These are phyloP conservation scores for Pelecanus crispus DNA, from an alignment of 2,113 vertebrate genomes.

Conservation along the genomic window DNA sequence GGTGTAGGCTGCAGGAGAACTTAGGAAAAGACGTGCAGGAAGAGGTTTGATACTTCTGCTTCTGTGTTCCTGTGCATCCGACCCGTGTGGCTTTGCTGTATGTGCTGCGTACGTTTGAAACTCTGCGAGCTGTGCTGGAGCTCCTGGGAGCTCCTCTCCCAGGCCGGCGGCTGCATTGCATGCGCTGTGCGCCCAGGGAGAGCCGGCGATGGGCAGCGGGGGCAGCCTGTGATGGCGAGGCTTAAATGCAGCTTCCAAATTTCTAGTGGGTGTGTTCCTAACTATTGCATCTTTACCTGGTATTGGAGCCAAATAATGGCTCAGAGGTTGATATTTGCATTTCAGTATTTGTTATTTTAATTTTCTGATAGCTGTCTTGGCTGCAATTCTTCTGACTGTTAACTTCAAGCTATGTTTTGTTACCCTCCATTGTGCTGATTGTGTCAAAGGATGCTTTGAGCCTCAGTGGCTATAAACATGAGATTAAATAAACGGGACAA, in stretches of 20 bases:
- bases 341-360: accelerated
- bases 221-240: neutral
- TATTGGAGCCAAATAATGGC: neutral
- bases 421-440: neutral
- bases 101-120: accelerated
- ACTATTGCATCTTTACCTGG: neutral
- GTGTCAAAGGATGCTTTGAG: neutral
- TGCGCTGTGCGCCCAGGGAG: neutral
- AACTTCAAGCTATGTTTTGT: neutral
- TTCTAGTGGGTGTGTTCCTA: neutral
- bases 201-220: accelerated
- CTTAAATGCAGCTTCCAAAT: neutral
- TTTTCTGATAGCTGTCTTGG: neutral
- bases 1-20: neutral
- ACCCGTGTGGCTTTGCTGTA: neutral
- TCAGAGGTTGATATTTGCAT: neutral
- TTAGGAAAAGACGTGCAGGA: neutral
- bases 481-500: neutral
- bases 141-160: neutral
- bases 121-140: neutral
- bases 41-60: neutral
- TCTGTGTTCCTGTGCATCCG: neutral
- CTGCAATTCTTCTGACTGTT: neutral
- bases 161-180: accelerated
- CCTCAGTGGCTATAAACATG: neutral